Conservation (phyloP, 2,888 invertebrate species). For the Lasioglossum figueresi region DNA sequence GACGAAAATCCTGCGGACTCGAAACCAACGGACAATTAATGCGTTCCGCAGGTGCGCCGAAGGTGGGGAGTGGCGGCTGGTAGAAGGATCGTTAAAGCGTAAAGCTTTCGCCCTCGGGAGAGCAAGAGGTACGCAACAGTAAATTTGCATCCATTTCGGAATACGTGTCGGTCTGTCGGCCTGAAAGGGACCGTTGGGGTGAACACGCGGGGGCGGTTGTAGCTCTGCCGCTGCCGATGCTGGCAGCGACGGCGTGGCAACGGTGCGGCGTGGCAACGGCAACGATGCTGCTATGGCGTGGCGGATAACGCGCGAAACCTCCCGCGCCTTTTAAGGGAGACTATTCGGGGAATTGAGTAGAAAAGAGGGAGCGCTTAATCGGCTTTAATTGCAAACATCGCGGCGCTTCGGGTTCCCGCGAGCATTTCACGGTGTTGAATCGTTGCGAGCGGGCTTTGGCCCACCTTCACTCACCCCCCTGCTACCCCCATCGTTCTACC, state of each 20-base stretch:
- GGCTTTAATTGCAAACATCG: constrained; percentile 66
- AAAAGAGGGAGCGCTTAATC: constrained; percentile 64
- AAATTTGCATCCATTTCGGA: constrained; percentile 64
- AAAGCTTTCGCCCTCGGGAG: constrained; percentile 56
- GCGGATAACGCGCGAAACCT: constrained; percentile 47
- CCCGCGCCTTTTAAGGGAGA: constrained; percentile 56
- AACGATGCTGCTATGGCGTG: constrained; percentile 12
- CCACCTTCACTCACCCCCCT: neutral
- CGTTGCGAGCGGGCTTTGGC: constrained; percentile 26
- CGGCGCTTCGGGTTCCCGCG: constrained; percentile 55
- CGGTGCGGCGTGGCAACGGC: neutral
- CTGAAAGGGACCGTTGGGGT: constrained; percentile 33
- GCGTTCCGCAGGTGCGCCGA: constrained; percentile 51
- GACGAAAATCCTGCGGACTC: constrained; percentile 51
- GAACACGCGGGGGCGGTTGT: neutral
- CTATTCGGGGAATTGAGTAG: constrained; percentile 61
- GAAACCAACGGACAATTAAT: constrained; percentile 62
- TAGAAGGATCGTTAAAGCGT: constrained; percentile 59
- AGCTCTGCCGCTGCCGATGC: neutral
- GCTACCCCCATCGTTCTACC: neutral
- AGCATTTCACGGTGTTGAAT: constrained; percentile 65
- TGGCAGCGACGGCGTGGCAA: neutral
- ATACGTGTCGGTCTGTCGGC: constrained; percentile 59
- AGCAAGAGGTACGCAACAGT: constrained; percentile 55
- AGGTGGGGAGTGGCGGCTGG: constrained; percentile 3